Percentiles rank a stretch among this genome's conserved stretches.
phyloP scores from a whole-genome alignment of 2,797 vertebrate species.

The Sebastes elongatus region DNA sequence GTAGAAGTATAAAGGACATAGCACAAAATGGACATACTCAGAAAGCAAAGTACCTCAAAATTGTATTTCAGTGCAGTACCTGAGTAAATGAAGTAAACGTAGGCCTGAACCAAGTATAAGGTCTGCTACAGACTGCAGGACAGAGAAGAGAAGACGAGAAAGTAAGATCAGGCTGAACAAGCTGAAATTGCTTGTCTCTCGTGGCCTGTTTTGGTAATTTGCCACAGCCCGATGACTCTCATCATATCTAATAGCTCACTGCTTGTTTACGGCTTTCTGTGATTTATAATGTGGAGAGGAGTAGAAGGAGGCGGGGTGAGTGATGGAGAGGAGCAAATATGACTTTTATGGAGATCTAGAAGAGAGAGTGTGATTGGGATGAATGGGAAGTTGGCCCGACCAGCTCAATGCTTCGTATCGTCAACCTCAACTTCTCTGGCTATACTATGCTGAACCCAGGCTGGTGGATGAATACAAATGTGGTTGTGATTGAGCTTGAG shows the following conservation, averaged over 20 bases:
- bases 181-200: not conserved
- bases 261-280: constrained; percentile 6
- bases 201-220: constrained; percentile 24
- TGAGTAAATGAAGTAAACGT: not conserved
- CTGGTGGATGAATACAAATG: not conserved
- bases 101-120: not conserved
- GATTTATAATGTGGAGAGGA: constrained; percentile 15
- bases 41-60: not conserved
- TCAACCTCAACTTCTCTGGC: not conserved
- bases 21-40: not conserved
- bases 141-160: not conserved
- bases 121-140: not conserved
- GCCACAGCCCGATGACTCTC: not conserved
- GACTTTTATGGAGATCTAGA: constrained; percentile 12
- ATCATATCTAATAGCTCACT: constrained; percentile 11
- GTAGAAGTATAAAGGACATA: not conserved
- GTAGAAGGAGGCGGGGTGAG: not conserved
- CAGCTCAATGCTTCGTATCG: not conserved
- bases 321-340: not conserved
- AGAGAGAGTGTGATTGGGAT: not conserved
- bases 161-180: not conserved
- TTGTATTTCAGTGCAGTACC: too few species aligned
- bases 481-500: not conserved
- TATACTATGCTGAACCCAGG: not conserved
- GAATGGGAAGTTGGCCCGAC: not conserved